phyloP scores from a whole-genome alignment of 2,797 vertebrate species.

The Ctenopoma multispine region DNA sequence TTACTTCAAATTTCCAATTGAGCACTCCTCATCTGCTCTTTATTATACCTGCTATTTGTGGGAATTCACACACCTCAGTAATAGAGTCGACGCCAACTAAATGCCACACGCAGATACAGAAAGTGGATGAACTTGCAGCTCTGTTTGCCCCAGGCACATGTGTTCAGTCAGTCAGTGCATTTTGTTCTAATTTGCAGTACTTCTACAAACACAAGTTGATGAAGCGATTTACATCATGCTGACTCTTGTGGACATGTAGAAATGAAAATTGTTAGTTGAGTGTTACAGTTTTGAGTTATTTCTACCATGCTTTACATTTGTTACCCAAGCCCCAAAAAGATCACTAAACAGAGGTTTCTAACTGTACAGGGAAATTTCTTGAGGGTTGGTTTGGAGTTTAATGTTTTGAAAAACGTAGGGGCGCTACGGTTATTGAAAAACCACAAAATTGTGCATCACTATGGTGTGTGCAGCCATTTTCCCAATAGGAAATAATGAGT shows the following conservation, averaged over 20 bases:
- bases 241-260: neutral
- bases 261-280: neutral
- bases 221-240: neutral
- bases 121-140: neutral
- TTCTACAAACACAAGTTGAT: neutral
- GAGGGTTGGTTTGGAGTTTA: too few species aligned
- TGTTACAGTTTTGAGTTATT: neutral
- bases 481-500: too few species aligned
- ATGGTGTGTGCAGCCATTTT: too few species aligned
- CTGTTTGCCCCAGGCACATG: neutral
- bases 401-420: too few species aligned
- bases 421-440: too few species aligned
- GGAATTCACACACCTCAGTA: neutral
- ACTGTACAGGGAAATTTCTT: too few species aligned
- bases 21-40: neutral
- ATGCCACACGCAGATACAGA: neutral
- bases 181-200: too few species aligned
- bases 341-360: too few species aligned
- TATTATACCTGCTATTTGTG: too few species aligned
- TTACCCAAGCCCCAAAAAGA: too few species aligned
- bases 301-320: too few species aligned
- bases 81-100: neutral
- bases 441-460: too few species aligned
- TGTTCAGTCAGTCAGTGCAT: neutral
- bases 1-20: neutral